Evolutionary conservation across 92 coral and sea anemone genomes (phyloP), one percentile per base, ranked within the genome.

Genomic region (Heliopora coerulea): DNA sequence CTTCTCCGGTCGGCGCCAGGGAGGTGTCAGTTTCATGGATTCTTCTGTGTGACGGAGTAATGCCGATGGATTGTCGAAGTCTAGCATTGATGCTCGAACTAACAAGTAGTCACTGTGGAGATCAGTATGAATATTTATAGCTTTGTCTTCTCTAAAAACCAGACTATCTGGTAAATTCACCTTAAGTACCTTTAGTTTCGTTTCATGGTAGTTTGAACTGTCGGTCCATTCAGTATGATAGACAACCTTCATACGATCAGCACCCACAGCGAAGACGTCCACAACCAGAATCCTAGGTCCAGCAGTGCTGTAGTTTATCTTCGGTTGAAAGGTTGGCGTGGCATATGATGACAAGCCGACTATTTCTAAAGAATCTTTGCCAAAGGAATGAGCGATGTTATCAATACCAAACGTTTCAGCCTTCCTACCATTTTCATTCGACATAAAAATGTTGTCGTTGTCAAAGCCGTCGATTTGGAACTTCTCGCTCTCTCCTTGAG

Each of bases 1-100:
- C 79, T 93, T 93, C 20, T 72, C 80, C 17, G 85, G 85, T 68
- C 98, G 83, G n/a, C 86, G 77, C 96, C 89, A 87, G 3, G 91
- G 91, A 8, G 96, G 86, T 0, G 74, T 57, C 54, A 91, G 75
- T n/a, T 56, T 54, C 48, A 93, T 10, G 19, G 80, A 54, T 39
- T 87, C 87, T 2, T 87, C 81, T 0, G 88, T 70, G 62, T 82
- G 67, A 21, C 86, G 91, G 48, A 84, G 74, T 46, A 77, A 72
- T 10, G 80, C 73, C 34, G 88, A 86, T 14, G 72, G 79, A 20
- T 76, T 75, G 20, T 82, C 75, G n/a, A 76, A 59, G 56, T 73
- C 83, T 34, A 82, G 54, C 41, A 91, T 8, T 39, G 58, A 65
- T 0, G 78, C 89, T 15, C 88, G 70, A 18, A 91, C 64, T 23